Percentiles rank a stretch among this genome's conserved stretches.
phyloP scores from a whole-genome alignment of 2,888 invertebrate species.

The Cantharis rufa region DNA sequence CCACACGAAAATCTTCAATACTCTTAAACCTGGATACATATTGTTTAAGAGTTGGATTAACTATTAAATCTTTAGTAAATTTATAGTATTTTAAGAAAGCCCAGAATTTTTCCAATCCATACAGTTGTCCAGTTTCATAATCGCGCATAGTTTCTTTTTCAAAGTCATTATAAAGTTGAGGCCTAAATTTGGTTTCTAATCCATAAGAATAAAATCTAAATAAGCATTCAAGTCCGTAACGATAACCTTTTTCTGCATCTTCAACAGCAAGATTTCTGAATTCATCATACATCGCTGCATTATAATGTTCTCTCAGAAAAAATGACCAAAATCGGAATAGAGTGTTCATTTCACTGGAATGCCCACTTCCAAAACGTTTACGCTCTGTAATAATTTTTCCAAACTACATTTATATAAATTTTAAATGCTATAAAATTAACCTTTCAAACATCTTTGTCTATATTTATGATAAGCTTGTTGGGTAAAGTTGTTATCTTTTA shows the following conservation, averaged over 20 bases:
- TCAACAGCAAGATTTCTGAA: slow-evolving; percentile 91
- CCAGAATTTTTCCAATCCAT: slow-evolving; percentile 99
- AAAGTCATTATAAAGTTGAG: slow-evolving; percentile 95
- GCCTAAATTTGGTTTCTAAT: slow-evolving; percentile 92
- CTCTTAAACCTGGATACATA: slow-evolving; percentile 80
- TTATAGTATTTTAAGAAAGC: slow-evolving; percentile 97
- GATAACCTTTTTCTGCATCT: slow-evolving; percentile 88
- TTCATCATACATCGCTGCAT: slow-evolving; percentile 97
- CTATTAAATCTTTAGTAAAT: slow-evolving; percentile 73
- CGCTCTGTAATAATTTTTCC: slow-evolving; percentile 67
- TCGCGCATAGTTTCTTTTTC: slow-evolving; percentile 90
- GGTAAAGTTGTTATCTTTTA: slow-evolving; percentile 96
- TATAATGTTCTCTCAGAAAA: slow-evolving; percentile 97
- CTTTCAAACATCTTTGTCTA: slow-evolving; percentile 90
- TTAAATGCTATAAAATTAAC: slow-evolving; percentile 54
- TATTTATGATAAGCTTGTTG: slow-evolving; percentile 98
- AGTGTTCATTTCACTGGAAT: slow-evolving; percentile 99
- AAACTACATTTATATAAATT: not conserved
- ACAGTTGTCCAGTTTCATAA: slow-evolving; percentile 90
- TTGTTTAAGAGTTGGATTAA: slow-evolving; percentile 73
- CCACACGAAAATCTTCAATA: slow-evolving; percentile 87
- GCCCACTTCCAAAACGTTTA: slow-evolving; percentile 89
- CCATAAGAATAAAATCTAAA: slow-evolving; percentile 99
- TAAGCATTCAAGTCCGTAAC: slow-evolving; percentile 82
- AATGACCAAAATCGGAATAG: slow-evolving; percentile 99